Evolutionary conservation across 2,888 invertebrate genomes (phyloP).

Genomic region (Platycheirus albimanus): DNA sequence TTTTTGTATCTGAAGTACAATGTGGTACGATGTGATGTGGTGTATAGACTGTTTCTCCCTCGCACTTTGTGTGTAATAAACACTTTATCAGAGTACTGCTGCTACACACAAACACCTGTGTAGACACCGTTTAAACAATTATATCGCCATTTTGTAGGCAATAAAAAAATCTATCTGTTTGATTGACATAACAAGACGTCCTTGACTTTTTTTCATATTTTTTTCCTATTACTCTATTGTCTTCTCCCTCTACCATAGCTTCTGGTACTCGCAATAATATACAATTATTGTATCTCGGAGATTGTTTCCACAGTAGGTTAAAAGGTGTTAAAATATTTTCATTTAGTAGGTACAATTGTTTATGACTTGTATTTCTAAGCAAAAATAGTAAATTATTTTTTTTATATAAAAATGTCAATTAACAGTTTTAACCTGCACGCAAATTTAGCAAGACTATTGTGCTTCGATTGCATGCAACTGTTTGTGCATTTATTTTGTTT

Average conservation of each 20-base stretch:
- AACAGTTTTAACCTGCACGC: not conserved
- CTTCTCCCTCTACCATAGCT: not conserved
- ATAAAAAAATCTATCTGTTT: conserved; percentile 35
- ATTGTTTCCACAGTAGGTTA: conserved; percentile 29
- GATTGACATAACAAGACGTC: conserved; percentile 66
- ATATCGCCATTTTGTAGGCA: conserved; percentile 11
- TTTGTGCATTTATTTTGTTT: not conserved
- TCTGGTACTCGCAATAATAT: not conserved
- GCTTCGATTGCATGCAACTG: not conserved
- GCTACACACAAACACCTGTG: conserved; percentile 51
- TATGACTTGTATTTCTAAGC: not conserved
- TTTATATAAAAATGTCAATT: not conserved
- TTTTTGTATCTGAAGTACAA: not conserved
- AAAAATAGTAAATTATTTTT: not conserved
- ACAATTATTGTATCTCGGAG: conserved; percentile 1
- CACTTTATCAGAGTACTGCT: conserved; percentile 5
- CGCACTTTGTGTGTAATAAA: conserved; percentile 27
- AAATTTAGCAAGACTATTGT: not conserved
- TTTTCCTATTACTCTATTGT: no score
- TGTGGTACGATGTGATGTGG: not conserved
- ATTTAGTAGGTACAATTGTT: not conserved
- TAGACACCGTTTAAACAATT: conserved; percentile 12
- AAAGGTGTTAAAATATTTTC: conserved; percentile 8
- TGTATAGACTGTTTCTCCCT: conserved; percentile 2
- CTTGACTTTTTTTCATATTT: conserved; percentile 59